Evolutionary conservation across 2,888 invertebrate species (phyloP), one percentile per base, ranked within the genome.

Genomic region (Dryococelus australis): DNA sequence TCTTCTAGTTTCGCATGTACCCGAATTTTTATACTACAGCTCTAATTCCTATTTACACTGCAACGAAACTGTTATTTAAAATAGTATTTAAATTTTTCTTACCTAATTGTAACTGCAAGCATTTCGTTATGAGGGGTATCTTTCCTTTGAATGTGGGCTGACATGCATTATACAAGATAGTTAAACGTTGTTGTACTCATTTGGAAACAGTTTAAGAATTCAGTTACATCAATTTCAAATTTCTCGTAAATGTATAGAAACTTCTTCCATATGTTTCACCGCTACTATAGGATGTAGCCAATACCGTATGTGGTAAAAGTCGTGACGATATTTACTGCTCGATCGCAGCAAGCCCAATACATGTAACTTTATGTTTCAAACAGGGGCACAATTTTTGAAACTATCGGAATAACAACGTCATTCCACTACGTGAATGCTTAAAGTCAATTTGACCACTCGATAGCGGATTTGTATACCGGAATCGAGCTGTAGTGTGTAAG

Each of bases 171-270:
- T 12, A 65, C 65, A 65, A 65, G 65, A 65, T 65, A 65, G 65
- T 65, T 65, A 16, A 65, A 65, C 24, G 65, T 65, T 65, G 65
- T 65, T 65, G 65, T 65, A 65, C 65, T 65, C 65, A 65, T 65
- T 65, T 16, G 65, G 16, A 65, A 65, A 65, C 5, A 65, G 65
- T 65, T 65, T 20, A 65, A 65, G 16, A 65, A 65, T 65, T 16
- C 5, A 12, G 65, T 65, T 65, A 12, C 65, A 24, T 65, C 65
- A 20, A 12, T 65, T 20, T 65, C 65, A 6, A 65, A 20, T 16
- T 65, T 65, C 65, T 16, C 65, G 16, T 12, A 65, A 65, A 65
- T 5, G 65, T 65, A 65, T 65, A 65, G 16, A 65, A 65, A 65
- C 65, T 65, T 65, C 65, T 65, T 65, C 65, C 20, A 20, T 16